Evolutionary conservation across 2,888 invertebrate species (phyloP).

Genomic region (Ophioninae sp.): DNA sequence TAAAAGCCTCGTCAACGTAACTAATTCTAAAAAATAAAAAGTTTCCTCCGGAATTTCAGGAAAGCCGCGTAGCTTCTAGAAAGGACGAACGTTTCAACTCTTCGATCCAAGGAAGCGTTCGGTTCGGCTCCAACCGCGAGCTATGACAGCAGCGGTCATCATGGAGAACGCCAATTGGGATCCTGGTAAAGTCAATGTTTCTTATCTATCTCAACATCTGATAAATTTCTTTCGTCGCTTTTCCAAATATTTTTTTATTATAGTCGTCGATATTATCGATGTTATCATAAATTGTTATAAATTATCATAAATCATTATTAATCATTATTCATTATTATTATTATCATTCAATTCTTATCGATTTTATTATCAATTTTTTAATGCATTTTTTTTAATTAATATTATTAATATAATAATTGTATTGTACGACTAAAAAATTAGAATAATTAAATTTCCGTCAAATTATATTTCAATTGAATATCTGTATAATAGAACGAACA

Average conservation of each 20-base stretch:
- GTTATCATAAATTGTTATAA: no score
- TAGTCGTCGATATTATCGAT: neutral
- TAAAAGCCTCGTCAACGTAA: no score
- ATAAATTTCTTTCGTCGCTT: neutral
- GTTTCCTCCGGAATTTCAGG: slow-evolving; percentile 41
- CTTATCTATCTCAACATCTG: neutral
- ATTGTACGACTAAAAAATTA: no score
- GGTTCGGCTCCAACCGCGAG: slow-evolving; percentile 68
- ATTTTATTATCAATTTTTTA: neutral
- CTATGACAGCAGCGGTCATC: slow-evolving; percentile 84
- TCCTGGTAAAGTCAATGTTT: slow-evolving; percentile 81
- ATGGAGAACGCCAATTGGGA: slow-evolving; percentile 85
- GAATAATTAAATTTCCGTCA: no score
- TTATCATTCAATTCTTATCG: neutral
- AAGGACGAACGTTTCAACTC: slow-evolving; percentile 19
- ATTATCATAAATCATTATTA: neutral
- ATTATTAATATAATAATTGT: no score
- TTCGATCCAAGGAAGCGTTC: slow-evolving; percentile 53
- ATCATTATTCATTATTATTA: neutral
- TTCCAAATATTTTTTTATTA: neutral
- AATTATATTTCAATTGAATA: no score
- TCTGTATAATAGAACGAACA: no score
- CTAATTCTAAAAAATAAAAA: neutral
- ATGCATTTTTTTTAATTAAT: neutral
- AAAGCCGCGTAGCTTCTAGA: neutral